A percentile compares a stretch with the other conserved stretches of the same genome.
phyloP scores from a whole-genome alignment of 2,888 invertebrate genomes.

The Trileptium ribeirensis region DNA sequence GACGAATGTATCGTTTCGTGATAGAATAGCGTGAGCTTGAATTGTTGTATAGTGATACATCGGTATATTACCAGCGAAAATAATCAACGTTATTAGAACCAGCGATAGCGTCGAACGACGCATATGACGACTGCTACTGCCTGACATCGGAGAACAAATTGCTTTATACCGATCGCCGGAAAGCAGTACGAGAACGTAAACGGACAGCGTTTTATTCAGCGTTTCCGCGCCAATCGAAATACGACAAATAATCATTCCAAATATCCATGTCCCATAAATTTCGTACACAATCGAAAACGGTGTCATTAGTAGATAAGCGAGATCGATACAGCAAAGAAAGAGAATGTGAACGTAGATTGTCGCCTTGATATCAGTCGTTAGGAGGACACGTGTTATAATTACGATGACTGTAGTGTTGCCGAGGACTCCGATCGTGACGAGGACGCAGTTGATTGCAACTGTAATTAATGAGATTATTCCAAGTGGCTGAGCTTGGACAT shows the following conservation, averaged over 20 bases:
- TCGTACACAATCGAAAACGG: not conserved
- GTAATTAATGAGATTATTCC: not conserved
- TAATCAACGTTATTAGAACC: not conserved
- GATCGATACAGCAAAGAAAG: constrained; percentile 20
- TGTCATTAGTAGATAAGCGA: not conserved
- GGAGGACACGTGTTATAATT: constrained; percentile 5
- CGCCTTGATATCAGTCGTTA: not conserved
- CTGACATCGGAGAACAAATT: constrained; percentile 20
- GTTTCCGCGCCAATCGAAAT: constrained; percentile 16
- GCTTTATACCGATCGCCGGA: constrained; percentile 28
- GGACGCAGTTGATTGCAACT: not conserved
- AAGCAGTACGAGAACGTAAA: constrained; percentile 27
- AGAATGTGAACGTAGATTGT: constrained; percentile 27
- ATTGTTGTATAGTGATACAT: constrained; percentile 19
- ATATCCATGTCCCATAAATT: constrained; percentile 4
- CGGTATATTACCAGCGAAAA: constrained; percentile 4
- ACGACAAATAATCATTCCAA: constrained; percentile 20
- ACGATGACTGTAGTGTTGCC: constrained; percentile 22
- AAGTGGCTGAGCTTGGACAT: not conserved
- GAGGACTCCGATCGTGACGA: not conserved
- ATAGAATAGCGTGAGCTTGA: not conserved
- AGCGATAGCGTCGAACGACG: not conserved
- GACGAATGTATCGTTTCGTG: not conserved
- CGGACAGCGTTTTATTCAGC: constrained; percentile 25
- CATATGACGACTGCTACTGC: not conserved